phyloP scores from a whole-genome alignment of 2,888 invertebrate species.

The Drosophila merina region DNA sequence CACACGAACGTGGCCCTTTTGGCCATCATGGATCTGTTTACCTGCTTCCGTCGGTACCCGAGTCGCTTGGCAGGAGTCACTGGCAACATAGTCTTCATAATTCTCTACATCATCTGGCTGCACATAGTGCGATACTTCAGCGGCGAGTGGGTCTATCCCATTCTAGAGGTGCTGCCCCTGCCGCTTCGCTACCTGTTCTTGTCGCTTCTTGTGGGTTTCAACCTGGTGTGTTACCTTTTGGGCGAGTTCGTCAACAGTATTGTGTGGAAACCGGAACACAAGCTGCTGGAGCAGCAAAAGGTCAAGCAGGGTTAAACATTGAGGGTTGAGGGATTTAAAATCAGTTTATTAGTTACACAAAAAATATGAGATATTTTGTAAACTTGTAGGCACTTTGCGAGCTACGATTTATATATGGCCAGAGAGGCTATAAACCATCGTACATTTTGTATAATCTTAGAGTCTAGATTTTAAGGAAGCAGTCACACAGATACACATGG shows the following conservation, averaged over 20 bases:
- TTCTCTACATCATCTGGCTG: constrained; percentile 90
- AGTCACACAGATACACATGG: constrained; percentile 38
- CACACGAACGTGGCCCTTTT: constrained; percentile 94
- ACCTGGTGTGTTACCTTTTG: constrained; percentile 86
- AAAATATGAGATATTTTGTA: constrained; percentile 39
- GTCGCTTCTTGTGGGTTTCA: constrained; percentile 86
- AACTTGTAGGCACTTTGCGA: constrained; percentile 55
- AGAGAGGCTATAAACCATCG: constrained; percentile 8
- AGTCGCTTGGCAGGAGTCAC: constrained; percentile 86
- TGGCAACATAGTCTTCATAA: constrained; percentile 87
- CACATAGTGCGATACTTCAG: constrained; percentile 89
- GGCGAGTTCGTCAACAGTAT: constrained; percentile 89
- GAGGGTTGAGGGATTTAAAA: constrained; percentile 30
- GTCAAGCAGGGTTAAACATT: constrained; percentile 39
- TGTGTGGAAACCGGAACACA: constrained; percentile 89
- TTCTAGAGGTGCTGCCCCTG: constrained; percentile 90
- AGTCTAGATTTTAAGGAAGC: constrained; percentile 22
- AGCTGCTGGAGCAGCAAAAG: constrained; percentile 71
- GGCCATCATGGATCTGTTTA: constrained; percentile 89
- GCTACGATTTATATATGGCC: constrained; percentile 47
- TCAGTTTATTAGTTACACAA: constrained; percentile 70
- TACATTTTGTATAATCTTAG: constrained; percentile 11
- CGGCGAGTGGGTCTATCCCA: constrained; percentile 95
- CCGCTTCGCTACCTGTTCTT: constrained; percentile 90
- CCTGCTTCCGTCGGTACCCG: constrained; percentile 91